Evolutionary conservation across 2,888 invertebrate genomes (phyloP).

Genomic region (Euzophera pinguis): DNA sequence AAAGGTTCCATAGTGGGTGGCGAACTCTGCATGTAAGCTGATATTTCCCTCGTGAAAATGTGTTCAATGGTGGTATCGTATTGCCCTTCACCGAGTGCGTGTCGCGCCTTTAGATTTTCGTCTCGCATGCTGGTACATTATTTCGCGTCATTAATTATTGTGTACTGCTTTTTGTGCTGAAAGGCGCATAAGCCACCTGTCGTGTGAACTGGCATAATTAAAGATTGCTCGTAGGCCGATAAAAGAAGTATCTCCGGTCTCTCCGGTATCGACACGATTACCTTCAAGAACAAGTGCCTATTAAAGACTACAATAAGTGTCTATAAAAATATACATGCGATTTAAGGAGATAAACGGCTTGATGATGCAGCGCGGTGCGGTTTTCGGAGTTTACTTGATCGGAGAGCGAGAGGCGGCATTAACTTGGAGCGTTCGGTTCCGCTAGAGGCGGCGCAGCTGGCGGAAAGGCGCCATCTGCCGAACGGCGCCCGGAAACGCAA

Average conservation of each 20-base stretch:
- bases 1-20: constrained; percentile 66
- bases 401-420: constrained; percentile 33
- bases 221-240: constrained; percentile 49
- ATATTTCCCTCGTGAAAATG: constrained; percentile 76
- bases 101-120: constrained; percentile 74
- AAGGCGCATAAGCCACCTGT: constrained; percentile 70
- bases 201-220: constrained; percentile 61
- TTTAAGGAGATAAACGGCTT: constrained; percentile 12
- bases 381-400: neutral
- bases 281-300: constrained; percentile 42
- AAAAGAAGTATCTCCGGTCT: constrained; percentile 46
- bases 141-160: constrained; percentile 78
- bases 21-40: constrained; percentile 62
- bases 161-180: constrained; percentile 56
- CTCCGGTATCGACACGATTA: constrained; percentile 40
- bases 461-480: constrained; percentile 77
- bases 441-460: constrained; percentile 63
- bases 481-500: constrained; percentile 65
- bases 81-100: constrained; percentile 54
- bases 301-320: constrained; percentile 28
- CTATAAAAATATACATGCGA: constrained; percentile 12
- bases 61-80: constrained; percentile 71
- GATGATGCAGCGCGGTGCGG: neutral
- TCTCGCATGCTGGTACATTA: constrained; percentile 75
- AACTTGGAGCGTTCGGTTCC: constrained; percentile 41